A percentile compares a stretch with the other conserved stretches of the same genome.
These are phyloP conservation scores for Syngnathus rostellatus DNA, from an alignment of 2,797 vertebrate genomes.

Conservation along the genomic window DNA sequence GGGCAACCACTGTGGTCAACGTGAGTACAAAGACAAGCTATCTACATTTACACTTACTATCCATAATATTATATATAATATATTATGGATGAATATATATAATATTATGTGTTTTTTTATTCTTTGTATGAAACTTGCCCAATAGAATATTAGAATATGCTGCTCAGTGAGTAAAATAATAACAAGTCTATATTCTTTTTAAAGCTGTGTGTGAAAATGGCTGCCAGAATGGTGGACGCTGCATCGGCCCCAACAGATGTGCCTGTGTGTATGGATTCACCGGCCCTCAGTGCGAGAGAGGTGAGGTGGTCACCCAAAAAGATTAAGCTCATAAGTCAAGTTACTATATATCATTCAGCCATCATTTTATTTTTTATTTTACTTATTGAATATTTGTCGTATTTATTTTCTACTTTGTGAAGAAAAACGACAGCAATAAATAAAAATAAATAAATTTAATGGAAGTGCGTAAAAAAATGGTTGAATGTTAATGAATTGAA, in stretches of 20 bases:
- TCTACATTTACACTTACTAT: not conserved
- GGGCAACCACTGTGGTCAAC: constrained; percentile 83
- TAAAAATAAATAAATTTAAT: too few species aligned
- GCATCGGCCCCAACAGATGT: constrained; percentile 95
- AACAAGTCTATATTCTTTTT: constrained; percentile 16
- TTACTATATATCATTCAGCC: too few species aligned
- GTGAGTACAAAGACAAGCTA: constrained; percentile 63
- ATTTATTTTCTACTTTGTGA: too few species aligned
- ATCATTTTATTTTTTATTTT: too few species aligned
- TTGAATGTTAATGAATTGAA: too few species aligned
- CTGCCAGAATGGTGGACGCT: constrained; percentile 94
- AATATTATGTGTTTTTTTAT: not conserved
- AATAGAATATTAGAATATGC: not conserved
- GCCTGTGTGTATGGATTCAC: constrained; percentile 98
- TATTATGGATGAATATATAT: too few species aligned
- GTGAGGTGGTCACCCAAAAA: constrained; percentile 59
- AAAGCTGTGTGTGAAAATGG: constrained; percentile 94
- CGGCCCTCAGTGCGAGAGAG: constrained; percentile 96
- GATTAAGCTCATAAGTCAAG: too few species aligned
- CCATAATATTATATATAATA: not conserved
- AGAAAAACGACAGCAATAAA: too few species aligned
- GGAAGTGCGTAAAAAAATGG: too few species aligned
- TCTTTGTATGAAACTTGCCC: not conserved
- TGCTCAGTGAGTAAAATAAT: constrained; percentile 1
- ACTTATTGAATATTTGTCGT: too few species aligned